A percentile compares a stretch with the other conserved stretches of the same genome.
These are phyloP conservation scores for Cenopis cana DNA, from an alignment of 2,888 invertebrate species.

Conservation along the genomic window DNA sequence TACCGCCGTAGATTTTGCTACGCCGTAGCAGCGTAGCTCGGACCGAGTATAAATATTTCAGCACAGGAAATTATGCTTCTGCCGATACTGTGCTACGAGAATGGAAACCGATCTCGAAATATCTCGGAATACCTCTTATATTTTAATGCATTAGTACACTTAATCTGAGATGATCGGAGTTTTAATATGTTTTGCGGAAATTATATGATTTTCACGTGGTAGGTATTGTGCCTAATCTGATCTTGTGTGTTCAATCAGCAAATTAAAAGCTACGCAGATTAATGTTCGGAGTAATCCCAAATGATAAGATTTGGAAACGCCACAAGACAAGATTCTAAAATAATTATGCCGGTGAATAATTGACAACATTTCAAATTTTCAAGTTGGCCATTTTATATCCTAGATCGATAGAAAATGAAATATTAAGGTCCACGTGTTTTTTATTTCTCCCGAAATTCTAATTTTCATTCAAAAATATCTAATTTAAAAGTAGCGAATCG, in stretches of 20 bases:
- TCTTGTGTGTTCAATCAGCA: neutral
- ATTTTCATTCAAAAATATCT: too few relatives aligned
- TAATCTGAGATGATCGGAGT: slow-evolving; percentile 38
- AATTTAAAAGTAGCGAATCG: too few relatives aligned
- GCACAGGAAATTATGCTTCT: slow-evolving; percentile 81
- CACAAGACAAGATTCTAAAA: too few relatives aligned
- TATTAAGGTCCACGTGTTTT: too few relatives aligned
- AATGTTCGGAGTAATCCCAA: neutral
- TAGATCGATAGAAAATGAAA: too few relatives aligned
- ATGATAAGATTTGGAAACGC: too few relatives aligned
- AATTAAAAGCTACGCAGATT: neutral
- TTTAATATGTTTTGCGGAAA: slow-evolving; percentile 40
- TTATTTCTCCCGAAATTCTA: too few relatives aligned
- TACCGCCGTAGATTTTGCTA: slow-evolving; percentile 67
- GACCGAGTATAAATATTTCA: slow-evolving; percentile 78
- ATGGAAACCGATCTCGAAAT: slow-evolving; percentile 66
- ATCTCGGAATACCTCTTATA: slow-evolving; percentile 37
- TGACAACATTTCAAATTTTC: too few relatives aligned
- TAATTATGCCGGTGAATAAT: too few relatives aligned
- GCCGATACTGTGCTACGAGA: slow-evolving; percentile 72
- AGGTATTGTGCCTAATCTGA: slow-evolving; percentile 10
- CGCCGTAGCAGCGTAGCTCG: slow-evolving; percentile 50
- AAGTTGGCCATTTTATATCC: too few relatives aligned
- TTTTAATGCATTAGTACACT: slow-evolving; percentile 30
- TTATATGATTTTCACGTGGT: slow-evolving; percentile 21